Percentiles rank a stretch among this genome's conserved stretches.
phyloP scores from a whole-genome alignment of 2,888 invertebrate genomes.

The Sclerodermus sp. region DNA sequence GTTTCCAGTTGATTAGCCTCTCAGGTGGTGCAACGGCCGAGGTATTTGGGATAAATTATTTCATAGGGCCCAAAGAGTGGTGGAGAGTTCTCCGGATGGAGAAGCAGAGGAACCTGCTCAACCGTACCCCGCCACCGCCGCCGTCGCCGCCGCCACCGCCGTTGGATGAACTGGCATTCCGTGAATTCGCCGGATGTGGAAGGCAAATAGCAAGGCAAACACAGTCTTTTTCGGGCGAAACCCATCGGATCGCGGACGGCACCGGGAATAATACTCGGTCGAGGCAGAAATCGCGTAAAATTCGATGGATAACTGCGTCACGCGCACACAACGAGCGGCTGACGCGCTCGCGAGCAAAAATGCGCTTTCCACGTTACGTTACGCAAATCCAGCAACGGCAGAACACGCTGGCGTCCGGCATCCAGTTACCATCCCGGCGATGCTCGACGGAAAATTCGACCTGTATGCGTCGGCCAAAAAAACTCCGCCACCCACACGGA shows the following conservation, averaged over 20 bases:
- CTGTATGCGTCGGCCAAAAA: slow-evolving; percentile 19
- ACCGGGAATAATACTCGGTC: not conserved
- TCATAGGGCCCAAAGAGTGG: no score
- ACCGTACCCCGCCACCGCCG: no score
- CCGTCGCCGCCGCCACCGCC: no score
- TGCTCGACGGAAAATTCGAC: slow-evolving; percentile 28
- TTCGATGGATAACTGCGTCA: slow-evolving; percentile 14
- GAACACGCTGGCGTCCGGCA: not conserved
- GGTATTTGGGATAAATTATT: no score
- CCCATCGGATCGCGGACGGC: not conserved
- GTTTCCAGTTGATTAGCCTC: no score
- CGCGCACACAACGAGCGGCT: slow-evolving; percentile 1
- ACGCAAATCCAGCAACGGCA: slow-evolving; percentile 23
- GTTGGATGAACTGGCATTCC: no score
- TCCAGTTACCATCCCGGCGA: not conserved
- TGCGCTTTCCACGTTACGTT: slow-evolving; percentile 18
- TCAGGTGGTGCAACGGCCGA: no score
- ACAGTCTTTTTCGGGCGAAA: not conserved
- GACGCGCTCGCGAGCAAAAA: slow-evolving; percentile 12
- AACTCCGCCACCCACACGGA: not conserved
- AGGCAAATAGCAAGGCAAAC: no score
- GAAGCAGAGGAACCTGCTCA: no score
- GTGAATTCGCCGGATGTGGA: no score
- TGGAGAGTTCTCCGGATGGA: no score
- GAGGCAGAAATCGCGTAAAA: slow-evolving; percentile 23